These are phyloP conservation scores for Platycercus adscitus DNA, from an alignment of 2,113 vertebrate genomes.

Conservation along the genomic window DNA sequence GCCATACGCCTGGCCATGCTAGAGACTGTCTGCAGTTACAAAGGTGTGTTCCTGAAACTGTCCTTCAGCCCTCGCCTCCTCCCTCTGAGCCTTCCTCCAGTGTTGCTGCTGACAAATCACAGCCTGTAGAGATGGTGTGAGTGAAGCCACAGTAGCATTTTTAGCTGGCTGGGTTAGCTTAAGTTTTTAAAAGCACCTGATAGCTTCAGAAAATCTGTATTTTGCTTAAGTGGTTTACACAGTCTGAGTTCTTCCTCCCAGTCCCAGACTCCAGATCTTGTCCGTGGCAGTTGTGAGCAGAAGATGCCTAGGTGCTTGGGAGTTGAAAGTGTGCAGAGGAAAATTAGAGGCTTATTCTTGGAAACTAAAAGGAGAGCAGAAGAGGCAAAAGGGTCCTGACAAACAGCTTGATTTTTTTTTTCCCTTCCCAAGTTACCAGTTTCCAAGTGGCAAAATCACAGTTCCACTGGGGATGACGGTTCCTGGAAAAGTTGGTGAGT, in stretches of 20 bases:
- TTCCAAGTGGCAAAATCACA: background rate
- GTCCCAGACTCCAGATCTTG: background rate
- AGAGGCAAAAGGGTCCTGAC: background rate
- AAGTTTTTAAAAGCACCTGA: background rate
- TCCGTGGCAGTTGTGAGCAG: background rate
- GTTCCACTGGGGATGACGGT: background rate
- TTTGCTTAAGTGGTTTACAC: background rate
- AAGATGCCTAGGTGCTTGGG: background rate
- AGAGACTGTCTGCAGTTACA: background rate
- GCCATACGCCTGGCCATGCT: background rate
- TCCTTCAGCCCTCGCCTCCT: background rate
- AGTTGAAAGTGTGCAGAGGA: background rate
- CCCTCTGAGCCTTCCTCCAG: background rate
- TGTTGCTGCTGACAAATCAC: background rate
- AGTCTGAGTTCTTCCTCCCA: background rate
- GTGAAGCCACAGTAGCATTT: background rate
- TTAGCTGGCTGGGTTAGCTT: background rate
- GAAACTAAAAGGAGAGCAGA: background rate
- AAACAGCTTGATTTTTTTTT: background rate
- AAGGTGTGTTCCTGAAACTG: background rate
- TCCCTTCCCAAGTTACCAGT: background rate
- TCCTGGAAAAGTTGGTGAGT: background rate
- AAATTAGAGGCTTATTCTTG: background rate
- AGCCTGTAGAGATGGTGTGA: background rate
- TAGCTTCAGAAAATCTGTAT: background rate